Conservation (phyloP, 1,140 invertebrate species). For the Sinella curviseta region DNA sequence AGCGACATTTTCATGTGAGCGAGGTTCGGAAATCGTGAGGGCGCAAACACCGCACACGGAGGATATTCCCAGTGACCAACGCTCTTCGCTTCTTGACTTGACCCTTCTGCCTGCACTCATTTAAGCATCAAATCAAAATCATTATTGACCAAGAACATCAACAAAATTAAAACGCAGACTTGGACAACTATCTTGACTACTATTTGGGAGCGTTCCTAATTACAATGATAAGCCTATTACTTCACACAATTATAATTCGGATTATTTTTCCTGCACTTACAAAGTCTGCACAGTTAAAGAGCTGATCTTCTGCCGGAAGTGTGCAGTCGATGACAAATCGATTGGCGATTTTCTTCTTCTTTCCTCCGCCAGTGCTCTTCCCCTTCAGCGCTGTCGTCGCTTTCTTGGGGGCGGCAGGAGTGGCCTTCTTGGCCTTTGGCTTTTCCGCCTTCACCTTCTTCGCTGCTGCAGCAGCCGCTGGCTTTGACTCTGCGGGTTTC, state of each 20-base stretch:
- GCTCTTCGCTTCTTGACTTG: too few relatives aligned
- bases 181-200: too few relatives aligned
- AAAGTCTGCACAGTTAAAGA: constrained; percentile 94
- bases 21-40: neutral
- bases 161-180: too few relatives aligned
- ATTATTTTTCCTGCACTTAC: constrained; percentile 65
- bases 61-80: too few relatives aligned
- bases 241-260: neutral
- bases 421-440: constrained; percentile 28
- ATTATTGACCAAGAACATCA: too few relatives aligned
- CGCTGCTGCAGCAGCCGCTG: neutral
- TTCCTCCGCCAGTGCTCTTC: constrained; percentile 59
- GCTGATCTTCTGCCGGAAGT: constrained; percentile 98
- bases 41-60: too few relatives aligned
- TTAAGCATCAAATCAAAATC: too few relatives aligned
- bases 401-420: constrained; percentile 57
- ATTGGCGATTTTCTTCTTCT: constrained; percentile 88
- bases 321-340: constrained; percentile 97
- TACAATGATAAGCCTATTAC: too few relatives aligned
- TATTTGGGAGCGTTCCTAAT: too few relatives aligned
- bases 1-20: too few relatives aligned
- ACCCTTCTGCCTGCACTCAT: too few relatives aligned
- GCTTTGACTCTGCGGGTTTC: constrained; percentile 10
- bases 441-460: constrained; percentile 26
- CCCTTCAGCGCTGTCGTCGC: constrained; percentile 77